A percentile compares a stretch with the other conserved stretches of the same genome.
Evolutionary conservation across 2,113 vertebrate species (phyloP).

Genomic region (Strigops habroptila): DNA sequence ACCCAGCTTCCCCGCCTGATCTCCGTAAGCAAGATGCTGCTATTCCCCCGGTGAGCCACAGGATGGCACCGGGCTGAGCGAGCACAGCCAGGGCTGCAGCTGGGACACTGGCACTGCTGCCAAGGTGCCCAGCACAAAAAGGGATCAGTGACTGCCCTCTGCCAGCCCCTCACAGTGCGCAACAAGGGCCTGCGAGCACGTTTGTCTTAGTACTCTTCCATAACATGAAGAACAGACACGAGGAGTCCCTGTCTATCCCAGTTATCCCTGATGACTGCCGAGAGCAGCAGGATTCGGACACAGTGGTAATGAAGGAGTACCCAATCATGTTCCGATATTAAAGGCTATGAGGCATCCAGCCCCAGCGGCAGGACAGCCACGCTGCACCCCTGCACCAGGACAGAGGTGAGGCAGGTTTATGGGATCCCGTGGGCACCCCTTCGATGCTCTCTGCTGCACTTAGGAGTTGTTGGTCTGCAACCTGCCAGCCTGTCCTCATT

Average conservation of each 20-base stretch:
- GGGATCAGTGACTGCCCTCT: neutral
- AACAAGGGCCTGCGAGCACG: neutral
- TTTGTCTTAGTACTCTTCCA: neutral
- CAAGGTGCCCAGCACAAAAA: neutral
- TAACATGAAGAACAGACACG: accelerated
- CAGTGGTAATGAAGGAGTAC: accelerated
- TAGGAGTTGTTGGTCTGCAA: neutral
- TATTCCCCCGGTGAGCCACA: neutral
- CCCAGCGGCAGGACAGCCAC: neutral
- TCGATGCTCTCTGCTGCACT: no score
- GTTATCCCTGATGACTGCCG: neutral
- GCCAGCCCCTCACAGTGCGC: neutral
- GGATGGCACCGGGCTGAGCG: neutral
- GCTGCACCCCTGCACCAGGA: no score
- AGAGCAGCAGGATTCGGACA: neutral
- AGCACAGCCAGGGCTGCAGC: neutral
- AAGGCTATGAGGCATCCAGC: neutral
- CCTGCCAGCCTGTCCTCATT: neutral
- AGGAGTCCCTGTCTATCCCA: neutral
- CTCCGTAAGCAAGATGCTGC: neutral
- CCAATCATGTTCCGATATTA: accelerated
- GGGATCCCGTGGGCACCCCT: accelerated
- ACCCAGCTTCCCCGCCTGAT: neutral
- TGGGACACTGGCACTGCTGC: neutral
- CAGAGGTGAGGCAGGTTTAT: neutral